These are phyloP conservation scores for Distichodus sexfasciatus DNA, from an alignment of 2,797 vertebrate genomes.

Conservation along the genomic window DNA sequence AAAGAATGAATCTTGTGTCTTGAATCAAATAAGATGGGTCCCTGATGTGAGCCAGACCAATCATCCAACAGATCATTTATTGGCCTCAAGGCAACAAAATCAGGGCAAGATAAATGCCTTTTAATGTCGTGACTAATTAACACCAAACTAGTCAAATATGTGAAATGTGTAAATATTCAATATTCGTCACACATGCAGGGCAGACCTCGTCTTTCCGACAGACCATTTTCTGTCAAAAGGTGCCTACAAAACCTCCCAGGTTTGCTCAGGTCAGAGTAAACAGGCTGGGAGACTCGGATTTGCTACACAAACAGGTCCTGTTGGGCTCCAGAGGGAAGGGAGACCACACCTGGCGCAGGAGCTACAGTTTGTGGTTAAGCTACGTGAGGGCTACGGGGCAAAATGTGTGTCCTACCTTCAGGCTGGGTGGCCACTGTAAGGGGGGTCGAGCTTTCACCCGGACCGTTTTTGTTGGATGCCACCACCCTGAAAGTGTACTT, in stretches of 20 bases:
- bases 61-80: no score
- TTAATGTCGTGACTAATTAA: neutral
- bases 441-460: constrained; percentile 84
- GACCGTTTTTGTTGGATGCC: constrained; percentile 88
- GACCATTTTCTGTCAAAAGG: constrained; percentile 16
- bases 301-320: constrained; percentile 18
- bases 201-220: constrained; percentile 4
- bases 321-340: neutral
- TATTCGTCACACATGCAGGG: constrained; percentile 3
- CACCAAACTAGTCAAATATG: neutral
- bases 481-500: constrained; percentile 91
- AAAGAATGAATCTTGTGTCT: no score
- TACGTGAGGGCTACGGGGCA: neutral
- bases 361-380: neutral
- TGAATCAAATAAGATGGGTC: no score
- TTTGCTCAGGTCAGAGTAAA: constrained; percentile 8
- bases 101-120: neutral
- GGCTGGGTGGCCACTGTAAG: constrained; percentile 94
- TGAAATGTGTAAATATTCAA: neutral
- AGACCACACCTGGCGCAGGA: constrained; percentile 17
- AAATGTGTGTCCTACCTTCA: constrained; percentile 79
- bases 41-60: no score
- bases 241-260: neutral
- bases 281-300: neutral
- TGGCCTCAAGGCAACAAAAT: neutral